These are phyloP conservation scores for Montipora capitata DNA, from an alignment of 92 coral and sea anemone genomes.

Conservation along the genomic window DNA sequence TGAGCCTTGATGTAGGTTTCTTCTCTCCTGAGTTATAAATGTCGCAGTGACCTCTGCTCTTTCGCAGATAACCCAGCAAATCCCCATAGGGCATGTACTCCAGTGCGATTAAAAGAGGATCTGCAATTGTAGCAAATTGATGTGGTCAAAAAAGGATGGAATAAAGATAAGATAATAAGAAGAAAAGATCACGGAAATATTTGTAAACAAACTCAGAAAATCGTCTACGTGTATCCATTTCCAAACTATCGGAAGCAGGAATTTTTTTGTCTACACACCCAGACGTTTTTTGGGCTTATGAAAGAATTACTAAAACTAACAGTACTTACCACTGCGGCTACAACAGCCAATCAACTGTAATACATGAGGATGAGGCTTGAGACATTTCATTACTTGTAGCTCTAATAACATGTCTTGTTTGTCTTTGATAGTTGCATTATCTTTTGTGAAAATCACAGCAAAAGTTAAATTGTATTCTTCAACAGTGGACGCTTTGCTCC, in stretches of 20 bases:
- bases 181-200: too few species aligned
- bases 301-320: too few species aligned
- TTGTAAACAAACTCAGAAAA: too few species aligned
- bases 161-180: too few species aligned
- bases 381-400: constrained; percentile 69
- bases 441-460: constrained; percentile 21
- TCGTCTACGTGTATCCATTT: too few species aligned
- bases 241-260: too few species aligned
- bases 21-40: too few species aligned
- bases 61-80: constrained; percentile 46
- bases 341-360: constrained; percentile 77
- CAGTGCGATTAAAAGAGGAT: constrained; percentile 7
- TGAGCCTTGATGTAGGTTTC: constrained; percentile 14
- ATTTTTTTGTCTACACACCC: too few species aligned
- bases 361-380: constrained; percentile 77
- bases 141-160: too few species aligned
- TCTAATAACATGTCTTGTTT: constrained; percentile 74
- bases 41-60: constrained; percentile 76
- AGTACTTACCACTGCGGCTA: constrained; percentile 22
- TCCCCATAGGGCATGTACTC: too few species aligned
- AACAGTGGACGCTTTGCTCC: not conserved
- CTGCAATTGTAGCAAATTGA: not conserved
- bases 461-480: too few species aligned
- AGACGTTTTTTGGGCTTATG: too few species aligned
- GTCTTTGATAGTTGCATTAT: constrained; percentile 39